Evolutionary conservation across 2,797 vertebrate species (phyloP), one percentile per base, ranked within the genome.

Genomic region (Meda fulgida): DNA sequence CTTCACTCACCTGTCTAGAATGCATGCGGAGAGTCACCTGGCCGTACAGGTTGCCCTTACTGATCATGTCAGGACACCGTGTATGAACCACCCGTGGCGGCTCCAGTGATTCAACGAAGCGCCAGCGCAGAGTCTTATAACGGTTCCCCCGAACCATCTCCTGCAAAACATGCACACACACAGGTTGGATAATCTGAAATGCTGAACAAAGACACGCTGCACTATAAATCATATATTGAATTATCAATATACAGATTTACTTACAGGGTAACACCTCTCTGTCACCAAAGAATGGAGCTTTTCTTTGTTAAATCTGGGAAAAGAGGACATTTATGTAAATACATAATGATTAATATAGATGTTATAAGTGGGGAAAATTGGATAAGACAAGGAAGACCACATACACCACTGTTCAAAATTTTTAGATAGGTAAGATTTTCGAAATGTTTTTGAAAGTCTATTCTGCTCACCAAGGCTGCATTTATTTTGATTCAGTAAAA

Each of bases 11-110:
- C 97, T 99, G 98, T 48, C 92, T 95, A 0, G 94, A 96, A 92
- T 99, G 98, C 95, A 99, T 95, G 80, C 98, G 95, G 16, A 99
- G 92, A 0, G 98, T 99, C 90, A 99, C 94, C 92, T 99, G 98
- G 1, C 96, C 97, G 0, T 98, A 99, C 13, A 97, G 48, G 92
- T 98, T 98, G 65, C 95, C 94, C 5, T 96, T 94, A 69, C 87
- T 94, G 75, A 98, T 67, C 91, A 99, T 79, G 88, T 95, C 93
- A 0, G 96, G 92, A 9, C 95, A 97, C 48, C 97, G 96, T 55
- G 96, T 85, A 0, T 99, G 98, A 34, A 98, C 97, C 86, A 99
- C 93, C 2, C 90, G 92, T 0, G 97, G 96, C 0, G 95, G 95
- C 87, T 99, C 97, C 86, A 99, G 85, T 0, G 98, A 99, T 87